A percentile compares a stretch with the other conserved stretches of the same genome.
Conservation (phyloP, 1,140 invertebrate genomes). For the Drosophila murphyi region DNA sequence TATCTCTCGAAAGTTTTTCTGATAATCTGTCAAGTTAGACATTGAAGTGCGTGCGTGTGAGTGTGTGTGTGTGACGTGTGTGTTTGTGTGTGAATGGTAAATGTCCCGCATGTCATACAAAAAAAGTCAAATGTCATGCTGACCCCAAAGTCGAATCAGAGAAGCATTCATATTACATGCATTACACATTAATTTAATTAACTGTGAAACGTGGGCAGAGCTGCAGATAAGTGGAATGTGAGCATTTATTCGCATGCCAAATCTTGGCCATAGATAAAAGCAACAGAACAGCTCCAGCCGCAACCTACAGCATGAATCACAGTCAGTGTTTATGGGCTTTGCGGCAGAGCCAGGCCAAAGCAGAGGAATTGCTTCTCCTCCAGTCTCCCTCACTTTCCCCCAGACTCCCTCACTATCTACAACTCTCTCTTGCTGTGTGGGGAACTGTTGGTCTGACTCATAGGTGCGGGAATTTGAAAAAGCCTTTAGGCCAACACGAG, state of each 20-base stretch:
- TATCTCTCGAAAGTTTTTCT: constrained; percentile 14
- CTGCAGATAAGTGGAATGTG: constrained; percentile 45
- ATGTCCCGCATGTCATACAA: constrained; percentile 11
- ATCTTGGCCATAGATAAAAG: constrained; percentile 63
- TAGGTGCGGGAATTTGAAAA: constrained; percentile 39
- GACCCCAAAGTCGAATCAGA: constrained; percentile 44
- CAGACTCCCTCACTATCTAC: background rate
- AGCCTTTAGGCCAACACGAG: constrained; percentile 55
- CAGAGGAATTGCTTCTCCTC: background rate
- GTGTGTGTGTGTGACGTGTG: background rate
- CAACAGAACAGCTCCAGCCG: constrained; percentile 11
- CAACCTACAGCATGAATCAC: constrained; percentile 62
- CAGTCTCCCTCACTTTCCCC: background rate
- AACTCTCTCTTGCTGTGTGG: background rate
- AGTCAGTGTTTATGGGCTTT: constrained; percentile 26
- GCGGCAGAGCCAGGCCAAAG: constrained; percentile 17
- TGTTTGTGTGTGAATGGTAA: constrained; percentile 2
- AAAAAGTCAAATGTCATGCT: constrained; percentile 57
- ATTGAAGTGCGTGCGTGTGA: background rate
- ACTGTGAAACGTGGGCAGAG: constrained; percentile 50
- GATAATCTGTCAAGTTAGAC: constrained; percentile 24
- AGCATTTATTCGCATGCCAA: constrained; percentile 75
- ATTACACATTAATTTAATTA: constrained; percentile 76
- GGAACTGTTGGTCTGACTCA: constrained; percentile 54
- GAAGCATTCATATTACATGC: constrained; percentile 50